Conservation (phyloP, 1,140 invertebrate genomes). For the Heliconius hewitsoni region DNA sequence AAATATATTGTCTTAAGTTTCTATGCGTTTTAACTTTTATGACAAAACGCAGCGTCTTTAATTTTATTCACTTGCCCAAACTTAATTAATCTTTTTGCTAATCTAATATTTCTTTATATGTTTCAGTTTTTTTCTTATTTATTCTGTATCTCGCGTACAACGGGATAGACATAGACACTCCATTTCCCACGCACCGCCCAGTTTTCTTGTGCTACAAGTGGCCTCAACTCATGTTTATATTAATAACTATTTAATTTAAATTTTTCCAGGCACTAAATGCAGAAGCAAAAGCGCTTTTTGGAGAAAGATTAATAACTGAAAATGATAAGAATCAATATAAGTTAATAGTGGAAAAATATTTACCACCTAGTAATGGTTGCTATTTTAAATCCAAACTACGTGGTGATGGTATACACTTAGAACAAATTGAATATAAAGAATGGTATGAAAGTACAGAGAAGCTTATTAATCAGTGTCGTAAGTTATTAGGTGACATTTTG, state of each 20-base stretch:
- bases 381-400: constrained; percentile 60
- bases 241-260: constrained; percentile 44
- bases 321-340: constrained; percentile 87
- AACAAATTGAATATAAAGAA: constrained; percentile 76
- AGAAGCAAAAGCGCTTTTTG: constrained; percentile 90
- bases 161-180: too few relatives aligned
- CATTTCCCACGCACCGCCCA: too few relatives aligned
- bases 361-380: constrained; percentile 50
- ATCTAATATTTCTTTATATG: too few relatives aligned
- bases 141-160: too few relatives aligned
- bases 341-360: constrained; percentile 72
- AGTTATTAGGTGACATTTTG: constrained; percentile 38
- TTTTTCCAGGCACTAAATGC: constrained; percentile 85
- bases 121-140: too few relatives aligned
- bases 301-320: constrained; percentile 86
- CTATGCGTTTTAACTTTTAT: too few relatives aligned
- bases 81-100: too few relatives aligned
- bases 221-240: not conserved
- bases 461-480: constrained; percentile 86
- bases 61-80: too few relatives aligned
- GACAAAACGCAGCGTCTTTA: too few relatives aligned
- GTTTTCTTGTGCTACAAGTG: too few relatives aligned
- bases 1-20: too few relatives aligned
- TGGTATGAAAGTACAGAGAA: constrained; percentile 85
- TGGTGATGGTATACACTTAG: constrained; percentile 63